phyloP scores from a whole-genome alignment of 2,888 invertebrate species.

The Branchipolynoe longqiensis region DNA sequence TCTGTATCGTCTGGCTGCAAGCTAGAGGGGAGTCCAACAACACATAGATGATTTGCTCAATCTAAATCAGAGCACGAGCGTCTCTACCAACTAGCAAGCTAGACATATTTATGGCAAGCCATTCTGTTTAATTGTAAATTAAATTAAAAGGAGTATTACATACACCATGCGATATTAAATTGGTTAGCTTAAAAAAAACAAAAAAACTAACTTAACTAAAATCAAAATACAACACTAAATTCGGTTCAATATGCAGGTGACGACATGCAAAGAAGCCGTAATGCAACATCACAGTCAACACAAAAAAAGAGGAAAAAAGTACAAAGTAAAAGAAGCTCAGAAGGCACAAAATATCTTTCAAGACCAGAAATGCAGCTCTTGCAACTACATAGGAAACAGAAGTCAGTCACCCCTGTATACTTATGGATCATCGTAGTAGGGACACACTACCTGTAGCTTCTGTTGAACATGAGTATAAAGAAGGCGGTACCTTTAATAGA shows the following conservation, averaged over 20 bases:
- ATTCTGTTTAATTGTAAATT: conserved; percentile 11
- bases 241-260: conserved; percentile 8
- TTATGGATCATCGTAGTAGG: conserved; percentile 42
- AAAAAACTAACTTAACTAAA: too few species aligned
- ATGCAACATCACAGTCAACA: background rate
- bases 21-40: background rate
- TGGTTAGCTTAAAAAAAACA: background rate
- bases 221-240: conserved; percentile 2
- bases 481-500: conserved; percentile 33
- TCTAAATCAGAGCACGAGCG: too few species aligned
- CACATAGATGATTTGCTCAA: background rate
- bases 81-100: conserved; percentile 20
- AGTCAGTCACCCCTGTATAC: conserved; percentile 48
- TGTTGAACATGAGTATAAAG: conserved; percentile 45
- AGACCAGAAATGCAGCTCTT: conserved; percentile 14
- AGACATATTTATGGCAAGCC: background rate
- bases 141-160: conserved; percentile 3
- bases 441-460: conserved; percentile 56
- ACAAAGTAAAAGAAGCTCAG: conserved; percentile 41
- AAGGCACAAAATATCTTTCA: conserved; percentile 42
- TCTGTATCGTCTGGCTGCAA: too few species aligned
- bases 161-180: conserved; percentile 47
- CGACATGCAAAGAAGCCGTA: conserved; percentile 2
- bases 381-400: conserved; percentile 43
- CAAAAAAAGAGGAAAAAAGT: background rate